These are phyloP conservation scores for Steromphala cineraria DNA, from an alignment of 2,888 invertebrate species.

Conservation along the genomic window DNA sequence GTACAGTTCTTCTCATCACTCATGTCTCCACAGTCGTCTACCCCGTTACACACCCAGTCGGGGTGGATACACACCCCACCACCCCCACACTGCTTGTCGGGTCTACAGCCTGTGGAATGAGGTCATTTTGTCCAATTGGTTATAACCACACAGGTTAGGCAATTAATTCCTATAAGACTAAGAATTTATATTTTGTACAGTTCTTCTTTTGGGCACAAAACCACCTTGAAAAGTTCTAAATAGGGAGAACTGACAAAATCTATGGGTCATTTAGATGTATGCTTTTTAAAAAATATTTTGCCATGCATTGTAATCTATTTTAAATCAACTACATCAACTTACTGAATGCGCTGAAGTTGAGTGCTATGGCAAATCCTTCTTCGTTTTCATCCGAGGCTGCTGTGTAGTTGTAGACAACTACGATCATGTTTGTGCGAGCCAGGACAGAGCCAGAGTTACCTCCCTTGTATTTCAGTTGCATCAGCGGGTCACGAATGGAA, in stretches of 20 bases:
- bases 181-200: too few species aligned
- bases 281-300: too few species aligned
- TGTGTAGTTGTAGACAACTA: slow-evolving; percentile 36
- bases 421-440: slow-evolving; percentile 36
- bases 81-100: slow-evolving; percentile 43
- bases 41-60: slow-evolving; percentile 56
- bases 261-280: too few species aligned
- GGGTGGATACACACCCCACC: slow-evolving; percentile 50
- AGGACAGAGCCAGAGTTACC: slow-evolving; percentile 25
- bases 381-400: not conserved
- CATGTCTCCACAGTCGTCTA: slow-evolving; percentile 54
- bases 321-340: not conserved
- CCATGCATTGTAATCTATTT: too few species aligned
- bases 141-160: too few species aligned
- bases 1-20: slow-evolving; percentile 55
- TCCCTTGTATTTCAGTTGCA: slow-evolving; percentile 19
- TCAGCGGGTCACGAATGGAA: slow-evolving; percentile 28
- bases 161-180: too few species aligned
- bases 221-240: too few species aligned
- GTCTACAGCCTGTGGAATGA: slow-evolving; percentile 43
- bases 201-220: too few species aligned
- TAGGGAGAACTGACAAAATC: too few species aligned
- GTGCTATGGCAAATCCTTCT: not conserved
- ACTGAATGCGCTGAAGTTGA: not conserved
- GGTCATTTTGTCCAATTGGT: too few species aligned